Evolutionary conservation across 2,888 invertebrate species (phyloP).

Genomic region (Drosophila meridiana): DNA sequence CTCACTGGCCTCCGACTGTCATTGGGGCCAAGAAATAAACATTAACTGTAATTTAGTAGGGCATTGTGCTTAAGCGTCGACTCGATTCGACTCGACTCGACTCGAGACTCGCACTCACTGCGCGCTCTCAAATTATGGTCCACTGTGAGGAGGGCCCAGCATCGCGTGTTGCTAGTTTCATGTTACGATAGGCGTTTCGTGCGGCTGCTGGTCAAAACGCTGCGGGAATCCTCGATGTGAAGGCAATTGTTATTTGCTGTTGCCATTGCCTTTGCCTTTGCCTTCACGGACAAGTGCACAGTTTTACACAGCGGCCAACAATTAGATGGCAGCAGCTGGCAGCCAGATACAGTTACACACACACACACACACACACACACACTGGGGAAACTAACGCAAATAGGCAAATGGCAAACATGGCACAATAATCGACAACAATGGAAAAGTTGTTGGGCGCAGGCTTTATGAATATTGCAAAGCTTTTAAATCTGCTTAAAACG

Average conservation of each 20-base stretch:
- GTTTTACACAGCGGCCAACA: constrained; percentile 72
- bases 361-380: constrained; percentile 21
- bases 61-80: constrained; percentile 81
- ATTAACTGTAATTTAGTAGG: constrained; percentile 80
- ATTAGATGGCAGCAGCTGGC: constrained; percentile 68
- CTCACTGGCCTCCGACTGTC: constrained; percentile 41
- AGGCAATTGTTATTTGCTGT: constrained; percentile 76
- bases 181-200: constrained; percentile 72
- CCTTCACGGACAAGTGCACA: constrained; percentile 63
- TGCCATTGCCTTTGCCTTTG: constrained; percentile 47
- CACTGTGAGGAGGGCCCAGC: constrained; percentile 42
- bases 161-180: constrained; percentile 59
- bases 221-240: constrained; percentile 63
- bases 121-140: constrained; percentile 71
- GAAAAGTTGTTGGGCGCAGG: constrained; percentile 39
- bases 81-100: constrained; percentile 35
- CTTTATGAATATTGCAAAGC: constrained; percentile 66
- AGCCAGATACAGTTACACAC: constrained; percentile 24
- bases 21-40: constrained; percentile 75
- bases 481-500: constrained; percentile 26
- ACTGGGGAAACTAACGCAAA: constrained; percentile 38
- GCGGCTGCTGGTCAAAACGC: constrained; percentile 70
- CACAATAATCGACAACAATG: constrained; percentile 71
- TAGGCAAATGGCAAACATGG: constrained; percentile 41
- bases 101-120: constrained; percentile 44